Percentiles rank a stretch among this genome's conserved stretches.
Conservation (phyloP, 2,113 vertebrate species). For the Mungos mungo region DNA sequence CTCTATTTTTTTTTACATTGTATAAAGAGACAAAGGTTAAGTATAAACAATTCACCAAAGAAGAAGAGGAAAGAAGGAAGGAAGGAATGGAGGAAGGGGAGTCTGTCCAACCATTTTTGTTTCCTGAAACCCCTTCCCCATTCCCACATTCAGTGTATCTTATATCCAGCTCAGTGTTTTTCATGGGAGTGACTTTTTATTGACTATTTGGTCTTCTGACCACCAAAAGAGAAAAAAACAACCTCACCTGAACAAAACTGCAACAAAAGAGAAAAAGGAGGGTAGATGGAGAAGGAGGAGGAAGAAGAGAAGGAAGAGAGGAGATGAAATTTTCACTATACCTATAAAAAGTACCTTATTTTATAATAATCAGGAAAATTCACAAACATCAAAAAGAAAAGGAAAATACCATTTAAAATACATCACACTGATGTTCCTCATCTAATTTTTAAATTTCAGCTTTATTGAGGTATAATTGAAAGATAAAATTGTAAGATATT, state of each 20-base stretch:
- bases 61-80: neutral
- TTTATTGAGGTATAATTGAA: neutral
- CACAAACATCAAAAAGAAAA: neutral
- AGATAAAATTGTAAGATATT: neutral
- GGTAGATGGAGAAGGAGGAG: neutral
- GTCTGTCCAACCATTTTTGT: rapidly evolving
- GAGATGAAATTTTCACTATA: neutral
- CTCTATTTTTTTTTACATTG: neutral
- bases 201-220: neutral
- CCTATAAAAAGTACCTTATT: neutral
- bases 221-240: neutral
- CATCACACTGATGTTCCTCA: neutral
- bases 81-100: no score
- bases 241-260: neutral
- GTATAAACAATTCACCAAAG: neutral
- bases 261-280: neutral
- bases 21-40: neutral
- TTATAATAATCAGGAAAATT: neutral
- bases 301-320: neutral
- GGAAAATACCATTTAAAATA: neutral
- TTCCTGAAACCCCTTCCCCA: rapidly evolving
- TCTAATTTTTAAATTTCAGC: neutral
- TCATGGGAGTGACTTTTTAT: neutral
- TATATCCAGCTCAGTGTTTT: neutral
- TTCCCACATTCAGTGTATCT: neutral